Percentiles rank a stretch among this genome's conserved stretches.
Conservation (phyloP, 2,797 vertebrate genomes). For the Arrhamphus sclerolepis region DNA sequence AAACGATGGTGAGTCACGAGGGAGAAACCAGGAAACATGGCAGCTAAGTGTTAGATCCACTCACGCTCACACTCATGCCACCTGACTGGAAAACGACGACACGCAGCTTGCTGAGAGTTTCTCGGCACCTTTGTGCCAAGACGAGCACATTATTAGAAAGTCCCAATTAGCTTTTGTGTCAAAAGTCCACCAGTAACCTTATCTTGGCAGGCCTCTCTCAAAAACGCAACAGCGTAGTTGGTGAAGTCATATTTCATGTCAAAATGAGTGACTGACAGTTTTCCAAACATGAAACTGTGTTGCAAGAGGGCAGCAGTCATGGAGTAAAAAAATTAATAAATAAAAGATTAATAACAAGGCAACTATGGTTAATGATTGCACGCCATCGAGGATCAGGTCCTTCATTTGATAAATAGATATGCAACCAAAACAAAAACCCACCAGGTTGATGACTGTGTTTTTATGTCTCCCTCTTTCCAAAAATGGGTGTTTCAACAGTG, state of each 20-base stretch:
- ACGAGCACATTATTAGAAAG: slow-evolving; percentile 32
- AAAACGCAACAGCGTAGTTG: slow-evolving; percentile 3
- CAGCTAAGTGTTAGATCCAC: slow-evolving; percentile 55
- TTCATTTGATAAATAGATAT: slow-evolving; percentile 39
- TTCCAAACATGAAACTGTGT: slow-evolving; percentile 45
- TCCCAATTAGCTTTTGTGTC: slow-evolving; percentile 43
- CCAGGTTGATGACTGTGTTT: background rate
- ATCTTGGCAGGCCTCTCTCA: slow-evolving; percentile 19
- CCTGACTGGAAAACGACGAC: slow-evolving; percentile 59
- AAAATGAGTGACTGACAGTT: slow-evolving; percentile 37
- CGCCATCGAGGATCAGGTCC: slow-evolving; percentile 28
- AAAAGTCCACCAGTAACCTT: slow-evolving; percentile 38
- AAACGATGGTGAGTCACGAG: slow-evolving; percentile 51
- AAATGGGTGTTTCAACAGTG: background rate
- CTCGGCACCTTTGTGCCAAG: slow-evolving; percentile 64
- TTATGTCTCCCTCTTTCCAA: slow-evolving; percentile 1
- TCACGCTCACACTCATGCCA: slow-evolving; percentile 32
- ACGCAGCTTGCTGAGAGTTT: slow-evolving; percentile 35
- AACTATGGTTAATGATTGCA: slow-evolving; percentile 62
- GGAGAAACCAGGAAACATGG: slow-evolving; percentile 58
- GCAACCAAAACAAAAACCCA: slow-evolving; percentile 19
- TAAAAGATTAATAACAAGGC: background rate
- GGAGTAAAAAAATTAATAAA: slow-evolving; percentile 5
- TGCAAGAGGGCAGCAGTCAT: slow-evolving; percentile 28
- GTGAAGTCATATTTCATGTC: slow-evolving; percentile 52